Evolutionary conservation across 2,113 vertebrate species (phyloP).

Genomic region (Apteryx owenii): DNA sequence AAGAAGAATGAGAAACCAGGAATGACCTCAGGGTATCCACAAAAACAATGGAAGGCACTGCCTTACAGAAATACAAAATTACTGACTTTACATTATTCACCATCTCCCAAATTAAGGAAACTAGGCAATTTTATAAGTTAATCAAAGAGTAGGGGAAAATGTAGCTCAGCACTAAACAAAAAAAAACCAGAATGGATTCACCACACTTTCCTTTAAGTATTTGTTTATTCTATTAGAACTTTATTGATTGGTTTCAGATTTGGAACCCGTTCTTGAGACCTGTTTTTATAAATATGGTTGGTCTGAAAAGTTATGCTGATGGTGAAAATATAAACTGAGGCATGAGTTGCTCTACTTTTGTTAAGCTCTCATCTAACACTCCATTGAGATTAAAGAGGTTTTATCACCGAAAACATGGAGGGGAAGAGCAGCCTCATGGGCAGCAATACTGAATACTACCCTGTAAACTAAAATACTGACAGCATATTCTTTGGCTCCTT

Average conservation of each 20-base stretch:
- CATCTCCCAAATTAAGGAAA: background rate
- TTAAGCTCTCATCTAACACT: background rate
- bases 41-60: background rate
- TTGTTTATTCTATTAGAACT: background rate
- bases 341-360: background rate
- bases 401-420: background rate
- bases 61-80: constrained; percentile 26
- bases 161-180: background rate
- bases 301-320: background rate
- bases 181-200: background rate
- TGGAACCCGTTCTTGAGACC: background rate
- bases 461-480: background rate
- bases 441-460: background rate
- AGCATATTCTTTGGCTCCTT: background rate
- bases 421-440: rapidly evolving
- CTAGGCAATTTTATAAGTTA: constrained; percentile 13
- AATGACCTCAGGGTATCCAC: background rate
- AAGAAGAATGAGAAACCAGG: constrained; percentile 47
- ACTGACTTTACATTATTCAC: constrained; percentile 34
- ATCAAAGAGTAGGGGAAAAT: background rate
- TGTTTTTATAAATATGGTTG: background rate
- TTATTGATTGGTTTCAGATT: background rate
- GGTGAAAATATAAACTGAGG: background rate
- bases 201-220: background rate
- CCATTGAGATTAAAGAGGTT: background rate